Conservation (phyloP, 2,888 invertebrate genomes). For the Sarcophaga variegata region DNA sequence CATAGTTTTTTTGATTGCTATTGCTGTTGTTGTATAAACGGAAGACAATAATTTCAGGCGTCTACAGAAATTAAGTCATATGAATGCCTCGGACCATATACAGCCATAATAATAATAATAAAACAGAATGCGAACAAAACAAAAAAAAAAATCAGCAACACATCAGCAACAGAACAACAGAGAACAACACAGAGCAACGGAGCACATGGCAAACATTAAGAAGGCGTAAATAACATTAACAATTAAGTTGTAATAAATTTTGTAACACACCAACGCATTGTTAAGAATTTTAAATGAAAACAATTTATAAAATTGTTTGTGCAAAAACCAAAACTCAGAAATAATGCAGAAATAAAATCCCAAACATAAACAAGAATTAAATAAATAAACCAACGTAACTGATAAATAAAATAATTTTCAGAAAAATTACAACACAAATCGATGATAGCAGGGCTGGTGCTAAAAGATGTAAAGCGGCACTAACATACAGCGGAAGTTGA, state of each 20-base stretch:
- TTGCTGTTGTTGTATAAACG: conserved; percentile 38
- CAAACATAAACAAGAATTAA: conserved; percentile 3
- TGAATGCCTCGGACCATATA: conserved; percentile 44
- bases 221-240: conserved; percentile 71
- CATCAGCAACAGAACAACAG: conserved; percentile 35
- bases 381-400: neutral
- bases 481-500: too few relatives aligned
- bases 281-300: conserved; percentile 68
- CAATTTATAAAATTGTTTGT: conserved; percentile 58
- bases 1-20: conserved; percentile 1
- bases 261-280: conserved; percentile 70
- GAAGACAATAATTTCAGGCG: conserved; percentile 67
- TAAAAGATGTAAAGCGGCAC: too few relatives aligned
- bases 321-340: conserved; percentile 9
- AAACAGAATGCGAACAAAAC: neutral
- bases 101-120: conserved; percentile 43
- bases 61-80: conserved; percentile 68
- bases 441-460: neutral
- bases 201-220: conserved; percentile 66
- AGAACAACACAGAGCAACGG: conserved; percentile 21
- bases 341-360: neutral
- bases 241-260: conserved; percentile 73
- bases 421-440: neutral
- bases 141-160: conserved; percentile 25
- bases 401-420: conserved; percentile 8